A percentile compares a stretch with the other conserved stretches of the same genome.
phyloP scores from a whole-genome alignment of 2,797 vertebrate genomes.

The Toxotes lorentzi region DNA sequence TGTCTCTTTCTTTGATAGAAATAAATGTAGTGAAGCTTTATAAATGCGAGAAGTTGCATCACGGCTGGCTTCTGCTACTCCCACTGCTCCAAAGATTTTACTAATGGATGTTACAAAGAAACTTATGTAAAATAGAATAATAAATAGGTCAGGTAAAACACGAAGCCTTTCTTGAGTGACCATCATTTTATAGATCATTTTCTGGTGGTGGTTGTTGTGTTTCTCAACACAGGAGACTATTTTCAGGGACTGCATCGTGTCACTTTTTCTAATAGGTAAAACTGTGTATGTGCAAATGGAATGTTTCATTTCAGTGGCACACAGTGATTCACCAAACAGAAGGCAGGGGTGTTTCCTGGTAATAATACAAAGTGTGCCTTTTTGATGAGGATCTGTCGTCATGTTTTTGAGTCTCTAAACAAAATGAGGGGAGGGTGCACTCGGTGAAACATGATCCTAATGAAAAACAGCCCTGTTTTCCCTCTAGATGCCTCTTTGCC shows the following conservation, averaged over 20 bases:
- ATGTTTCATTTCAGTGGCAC: conserved; percentile 52
- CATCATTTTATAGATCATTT: conserved; percentile 33
- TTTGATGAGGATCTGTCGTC: conserved; percentile 61
- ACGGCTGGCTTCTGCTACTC: conserved; percentile 14
- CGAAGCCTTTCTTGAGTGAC: conserved; percentile 29
- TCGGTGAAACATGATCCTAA: conserved; percentile 65
- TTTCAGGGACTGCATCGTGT: conserved; percentile 40
- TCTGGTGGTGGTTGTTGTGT: conserved; percentile 20
- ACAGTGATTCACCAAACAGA: conserved; percentile 53
- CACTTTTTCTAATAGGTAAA: conserved; percentile 52
- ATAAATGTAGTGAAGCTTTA: conserved; percentile 1
- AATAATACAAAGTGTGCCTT: conserved; percentile 62
- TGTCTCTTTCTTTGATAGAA: background rate
- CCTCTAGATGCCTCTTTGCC: conserved; percentile 53
- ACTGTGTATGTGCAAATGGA: conserved; percentile 58
- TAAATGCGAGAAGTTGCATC: conserved; percentile 32
- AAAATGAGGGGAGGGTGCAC: conserved; percentile 52
- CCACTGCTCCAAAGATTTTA: conserved; percentile 28
- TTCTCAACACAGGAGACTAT: conserved; percentile 35
- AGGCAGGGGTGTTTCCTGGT: conserved; percentile 64
- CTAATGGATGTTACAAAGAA: conserved; percentile 17
- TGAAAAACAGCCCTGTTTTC: conserved; percentile 68
- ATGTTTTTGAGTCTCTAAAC: conserved; percentile 56
- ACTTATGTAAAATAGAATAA: conserved; percentile 31
- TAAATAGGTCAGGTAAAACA: conserved; percentile 53